phyloP scores from a whole-genome alignment of 2,113 vertebrate species.

The Bufo gargarizans region DNA sequence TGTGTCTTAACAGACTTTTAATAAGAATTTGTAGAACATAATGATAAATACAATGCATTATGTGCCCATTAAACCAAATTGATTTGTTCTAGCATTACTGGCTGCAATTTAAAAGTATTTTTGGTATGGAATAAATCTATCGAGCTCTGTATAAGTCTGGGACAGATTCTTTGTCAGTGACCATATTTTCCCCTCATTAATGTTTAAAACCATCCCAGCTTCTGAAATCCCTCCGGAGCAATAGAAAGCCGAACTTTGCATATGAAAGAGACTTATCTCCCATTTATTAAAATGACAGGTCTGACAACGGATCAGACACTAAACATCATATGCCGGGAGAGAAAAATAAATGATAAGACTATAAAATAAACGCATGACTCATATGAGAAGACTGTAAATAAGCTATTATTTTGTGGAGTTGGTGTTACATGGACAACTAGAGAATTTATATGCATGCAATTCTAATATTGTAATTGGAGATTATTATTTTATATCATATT shows the following conservation, averaged over 20 bases:
- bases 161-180: conserved; percentile 51
- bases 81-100: conserved; percentile 29
- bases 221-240: conserved; percentile 52
- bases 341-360: conserved; percentile 26
- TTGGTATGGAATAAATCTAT: conserved; percentile 31
- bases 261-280: conserved; percentile 44
- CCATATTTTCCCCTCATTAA: conserved; percentile 56
- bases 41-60: conserved; percentile 43
- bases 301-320: conserved; percentile 32
- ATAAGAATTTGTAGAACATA: conserved; percentile 33
- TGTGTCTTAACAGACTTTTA: conserved; percentile 27
- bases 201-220: conserved; percentile 51
- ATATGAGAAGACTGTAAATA: conserved; percentile 26
- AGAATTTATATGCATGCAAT: background rate
- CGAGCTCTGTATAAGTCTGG: conserved; percentile 35
- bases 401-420: background rate
- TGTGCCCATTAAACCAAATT: conserved; percentile 43
- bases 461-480: background rate
- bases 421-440: background rate
- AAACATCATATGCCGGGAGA: conserved; percentile 3
- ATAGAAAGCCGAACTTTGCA: conserved; percentile 41
- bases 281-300: conserved; percentile 53
- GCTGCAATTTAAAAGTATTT: conserved; percentile 32
- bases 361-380: conserved; percentile 19
- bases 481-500: background rate